Percentiles rank a stretch among this genome's conserved stretches.
phyloP scores from a whole-genome alignment of 2,797 vertebrate genomes.

The Pogonophryne albipinna region DNA sequence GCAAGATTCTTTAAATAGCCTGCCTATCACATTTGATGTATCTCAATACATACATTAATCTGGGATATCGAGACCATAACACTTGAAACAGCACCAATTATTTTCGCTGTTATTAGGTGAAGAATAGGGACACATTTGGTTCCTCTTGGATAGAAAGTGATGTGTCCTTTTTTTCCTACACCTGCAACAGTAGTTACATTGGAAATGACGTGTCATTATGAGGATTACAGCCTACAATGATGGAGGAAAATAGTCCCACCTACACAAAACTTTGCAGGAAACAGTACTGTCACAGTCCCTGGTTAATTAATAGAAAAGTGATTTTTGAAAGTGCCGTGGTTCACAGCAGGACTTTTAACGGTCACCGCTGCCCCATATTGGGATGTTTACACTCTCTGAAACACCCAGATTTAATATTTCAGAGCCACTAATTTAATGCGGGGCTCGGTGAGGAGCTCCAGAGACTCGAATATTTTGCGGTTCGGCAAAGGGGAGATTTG shows the following conservation, averaged over 20 bases:
- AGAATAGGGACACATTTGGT: too few relatives aligned
- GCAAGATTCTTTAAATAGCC: too few relatives aligned
- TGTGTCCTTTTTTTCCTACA: background rate
- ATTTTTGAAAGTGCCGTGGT: conserved; percentile 17
- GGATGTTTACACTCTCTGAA: conserved; percentile 43
- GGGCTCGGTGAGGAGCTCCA: conserved; percentile 19
- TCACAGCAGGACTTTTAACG: background rate
- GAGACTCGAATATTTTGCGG: conserved; percentile 43
- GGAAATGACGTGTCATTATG: too few relatives aligned
- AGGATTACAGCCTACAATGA: background rate
- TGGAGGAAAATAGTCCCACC: background rate
- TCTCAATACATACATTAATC: too few relatives aligned
- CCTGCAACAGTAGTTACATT: background rate
- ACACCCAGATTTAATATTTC: conserved; percentile 53
- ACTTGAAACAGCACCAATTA: too few relatives aligned
- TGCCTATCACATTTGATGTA: too few relatives aligned
- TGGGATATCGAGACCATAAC: too few relatives aligned
- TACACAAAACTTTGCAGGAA: background rate
- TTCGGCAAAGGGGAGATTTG: conserved; percentile 36
- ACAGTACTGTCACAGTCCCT: background rate
- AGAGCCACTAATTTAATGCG: conserved; percentile 46
- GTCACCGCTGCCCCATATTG: background rate
- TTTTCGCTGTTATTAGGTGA: too few relatives aligned
- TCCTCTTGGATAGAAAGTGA: too few relatives aligned
- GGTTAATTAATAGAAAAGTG: background rate